Base-by-base conservation (phyloP, 2,113 vertebrate species). In the Isurus oxyrinchus region DNA sequence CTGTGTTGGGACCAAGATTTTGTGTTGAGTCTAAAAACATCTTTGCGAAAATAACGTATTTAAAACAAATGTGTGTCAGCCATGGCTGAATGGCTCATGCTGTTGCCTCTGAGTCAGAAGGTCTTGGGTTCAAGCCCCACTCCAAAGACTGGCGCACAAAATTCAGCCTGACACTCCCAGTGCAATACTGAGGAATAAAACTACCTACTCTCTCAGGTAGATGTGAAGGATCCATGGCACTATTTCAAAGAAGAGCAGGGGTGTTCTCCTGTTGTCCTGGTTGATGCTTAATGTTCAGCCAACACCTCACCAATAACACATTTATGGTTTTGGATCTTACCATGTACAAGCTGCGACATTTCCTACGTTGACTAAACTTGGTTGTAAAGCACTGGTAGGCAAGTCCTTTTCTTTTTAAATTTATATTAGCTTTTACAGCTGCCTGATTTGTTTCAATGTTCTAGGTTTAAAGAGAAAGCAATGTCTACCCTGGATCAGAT, bases 381-480 rank as follows among this genome's bases (percentile, higher is more conserved):
- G 27, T 31, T 72, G 66, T 31, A 72, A 72, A 31, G 69, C 27
- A 72, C 14, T 67, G 44, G 44, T 49, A 1, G 44, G 44, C 44
- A 49, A 49, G 44, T 49, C 44, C 21, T 86, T 86, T 86, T 25
- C 23, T 57, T 59, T 91, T n/a, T 2, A 35, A n/a, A 14, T 14
- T 16, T 14, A 91, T 91, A 2, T 63, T 61, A 61, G 90, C 63
- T n/a, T 93, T 93, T 63, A 61, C 35, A 93, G 35, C 13, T 1
- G 19, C 31, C 14, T 93, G 31, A n/a, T 93, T 93, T 61, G 19
- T 66, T 66, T 96, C 27, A 44, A 57, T 96, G 59, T 96, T 96
- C 57, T 81, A 98, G 98, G 97, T 98, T 98, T 96, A 98, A 97
- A 96, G 97, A 97, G 94, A 97, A 97, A 97, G 98, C 97, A 27